Conservation (phyloP, 1,140 invertebrate genomes). For the Bombus superbus region DNA sequence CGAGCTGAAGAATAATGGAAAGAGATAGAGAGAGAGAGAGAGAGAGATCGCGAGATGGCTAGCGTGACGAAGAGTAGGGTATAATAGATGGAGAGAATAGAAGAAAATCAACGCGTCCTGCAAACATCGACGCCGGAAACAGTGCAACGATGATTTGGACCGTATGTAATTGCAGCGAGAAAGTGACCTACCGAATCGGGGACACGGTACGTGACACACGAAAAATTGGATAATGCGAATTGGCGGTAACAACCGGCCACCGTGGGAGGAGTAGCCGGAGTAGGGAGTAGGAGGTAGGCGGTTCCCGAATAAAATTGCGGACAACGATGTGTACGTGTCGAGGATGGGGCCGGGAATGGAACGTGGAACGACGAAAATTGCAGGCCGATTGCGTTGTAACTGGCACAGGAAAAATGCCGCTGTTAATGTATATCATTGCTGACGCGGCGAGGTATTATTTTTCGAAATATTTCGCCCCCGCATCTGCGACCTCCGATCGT, state of each 20-base stretch:
- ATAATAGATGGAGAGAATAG: not conserved
- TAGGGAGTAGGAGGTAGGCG: not conserved
- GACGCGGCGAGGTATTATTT: conserved; percentile 40
- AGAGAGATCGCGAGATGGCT: not conserved
- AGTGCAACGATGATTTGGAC: not conserved
- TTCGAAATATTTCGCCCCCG: conserved; percentile 36
- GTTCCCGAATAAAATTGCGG: conserved; percentile 39
- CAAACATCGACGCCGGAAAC: conserved; percentile 41
- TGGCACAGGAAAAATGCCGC: conserved; percentile 19
- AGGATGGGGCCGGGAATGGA: not conserved
- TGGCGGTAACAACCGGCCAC: conserved; percentile 44
- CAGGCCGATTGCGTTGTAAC: conserved; percentile 46
- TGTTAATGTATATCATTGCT: conserved; percentile 50
- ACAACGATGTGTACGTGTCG: conserved; percentile 43
- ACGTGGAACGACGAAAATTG: conserved; percentile 20
- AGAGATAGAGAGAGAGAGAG: not conserved
- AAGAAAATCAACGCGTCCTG: conserved; percentile 33
- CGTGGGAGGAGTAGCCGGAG: too few species aligned
- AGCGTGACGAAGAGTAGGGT: too few species aligned
- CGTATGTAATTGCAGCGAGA: conserved; percentile 51
- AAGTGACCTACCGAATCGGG: conserved; percentile 47
- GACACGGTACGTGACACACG: conserved; percentile 52
- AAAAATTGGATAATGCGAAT: conserved; percentile 58
- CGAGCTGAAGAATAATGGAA: not conserved
- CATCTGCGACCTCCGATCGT: conserved; percentile 38